phyloP scores from a whole-genome alignment of 2,113 vertebrate genomes.

The Ceyx margarethae region DNA sequence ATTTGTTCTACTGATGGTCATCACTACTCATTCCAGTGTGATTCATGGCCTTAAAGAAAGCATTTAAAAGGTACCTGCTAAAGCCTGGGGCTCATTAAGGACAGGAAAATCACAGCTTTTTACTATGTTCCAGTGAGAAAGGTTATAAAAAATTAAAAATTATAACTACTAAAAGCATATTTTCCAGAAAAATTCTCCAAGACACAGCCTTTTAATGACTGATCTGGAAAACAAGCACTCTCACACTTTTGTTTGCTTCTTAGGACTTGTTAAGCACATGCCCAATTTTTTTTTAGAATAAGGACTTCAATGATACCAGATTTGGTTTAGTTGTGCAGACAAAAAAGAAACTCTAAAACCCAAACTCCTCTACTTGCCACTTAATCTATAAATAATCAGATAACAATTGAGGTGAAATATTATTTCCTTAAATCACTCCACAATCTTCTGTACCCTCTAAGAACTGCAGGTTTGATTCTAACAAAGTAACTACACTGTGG shows the following conservation, averaged over 20 bases:
- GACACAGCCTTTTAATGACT: not conserved
- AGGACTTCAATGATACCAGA: not conserved
- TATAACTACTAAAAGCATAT: not conserved
- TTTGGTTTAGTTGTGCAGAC: not conserved
- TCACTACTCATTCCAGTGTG: not conserved
- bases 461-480: not conserved
- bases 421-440: constrained; percentile 21
- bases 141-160: not conserved
- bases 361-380: not conserved
- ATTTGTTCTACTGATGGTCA: not conserved
- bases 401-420: not conserved
- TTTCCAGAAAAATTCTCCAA: not conserved
- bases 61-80: not conserved
- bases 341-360: not conserved
- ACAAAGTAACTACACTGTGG: constrained; percentile 12
- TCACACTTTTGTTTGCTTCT: not conserved
- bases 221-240: not conserved
- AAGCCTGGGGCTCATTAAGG: not conserved
- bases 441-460: not conserved
- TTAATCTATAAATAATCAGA: not conserved
- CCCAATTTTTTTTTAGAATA: not conserved
- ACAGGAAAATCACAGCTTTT: not conserved
- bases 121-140: not conserved
- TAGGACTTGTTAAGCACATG: not conserved
- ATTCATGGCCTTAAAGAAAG: not conserved